Evolutionary conservation across 1,140 invertebrate species (phyloP), one percentile per base, ranked within the genome.

Genomic region (Grapholita molesta): DNA sequence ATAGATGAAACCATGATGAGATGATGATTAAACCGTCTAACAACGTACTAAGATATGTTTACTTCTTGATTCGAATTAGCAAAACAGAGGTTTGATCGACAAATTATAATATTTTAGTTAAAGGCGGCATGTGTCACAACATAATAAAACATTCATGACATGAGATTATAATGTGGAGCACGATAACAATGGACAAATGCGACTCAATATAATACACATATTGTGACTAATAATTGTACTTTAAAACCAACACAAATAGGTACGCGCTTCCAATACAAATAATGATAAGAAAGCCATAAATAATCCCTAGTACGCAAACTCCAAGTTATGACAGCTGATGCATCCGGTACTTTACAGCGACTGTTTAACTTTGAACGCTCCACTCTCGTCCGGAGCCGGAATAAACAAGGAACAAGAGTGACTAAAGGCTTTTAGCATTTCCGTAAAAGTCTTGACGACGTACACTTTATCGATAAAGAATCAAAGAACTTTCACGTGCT

Each of bases 291-390:
- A 15, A 28, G n/a, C n/a, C 7, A 61, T 32, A 61, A 61, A 61
- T 30, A 28, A 30, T 30, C 55, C 55, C 12, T n/a, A 28, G 3
- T 21, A 21, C 21, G n/a, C 24, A 61, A 12, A 30, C 55, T 15
- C 25, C 7, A 61, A 61, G 55, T 61, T 61, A 61, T 61, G 55
- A 61, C 55, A 61, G 55, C 55, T 61, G 55, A 61, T 61, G 55
- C 55, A 30, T 61, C 55, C 55, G 55, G 12, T 61, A 61, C 55
- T 61, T 30, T 28, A 8, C 55, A 28, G 24, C 55, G 24, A 28
- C 25, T 61, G 55, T 61, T 61, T 61, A 61, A 61, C 55, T 61
- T 61, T 30, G 55, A 61, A 61, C 55, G 21, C 25, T 57, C 23
- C 53, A n/a, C 55, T 61, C 55, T 12, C 24, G 55, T 61, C 32